Evolutionary conservation across 2,888 invertebrate species (phyloP).

Genomic region (Hetaerina titia): DNA sequence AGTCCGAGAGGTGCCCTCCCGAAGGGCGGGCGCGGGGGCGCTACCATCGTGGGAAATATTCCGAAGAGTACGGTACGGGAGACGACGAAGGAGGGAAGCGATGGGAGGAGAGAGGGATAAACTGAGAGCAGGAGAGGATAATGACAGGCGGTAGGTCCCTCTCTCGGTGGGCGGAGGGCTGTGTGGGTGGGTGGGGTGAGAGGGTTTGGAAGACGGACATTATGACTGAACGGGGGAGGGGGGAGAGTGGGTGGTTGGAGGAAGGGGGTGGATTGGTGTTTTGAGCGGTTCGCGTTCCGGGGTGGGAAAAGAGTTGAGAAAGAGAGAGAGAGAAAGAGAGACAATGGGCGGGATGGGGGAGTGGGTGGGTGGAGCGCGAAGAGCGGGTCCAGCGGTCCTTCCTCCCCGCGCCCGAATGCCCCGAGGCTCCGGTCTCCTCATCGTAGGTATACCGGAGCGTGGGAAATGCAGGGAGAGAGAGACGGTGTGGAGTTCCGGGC

Average conservation of each 20-base stretch:
- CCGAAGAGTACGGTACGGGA: neutral
- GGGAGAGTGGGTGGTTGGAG: neutral
- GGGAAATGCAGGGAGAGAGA: neutral
- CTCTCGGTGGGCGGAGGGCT: neutral
- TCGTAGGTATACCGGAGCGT: slow-evolving; percentile 50
- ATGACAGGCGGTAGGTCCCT: neutral
- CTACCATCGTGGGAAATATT: slow-evolving; percentile 18
- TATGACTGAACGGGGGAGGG: neutral
- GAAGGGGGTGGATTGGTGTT: neutral
- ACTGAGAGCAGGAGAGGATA: neutral
- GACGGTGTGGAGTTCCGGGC: neutral
- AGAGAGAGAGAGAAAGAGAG: neutral
- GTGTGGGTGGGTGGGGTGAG: neutral
- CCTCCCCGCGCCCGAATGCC: neutral
- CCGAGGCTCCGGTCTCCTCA: slow-evolving; percentile 22
- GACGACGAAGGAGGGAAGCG: neutral
- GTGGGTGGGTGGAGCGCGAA: neutral
- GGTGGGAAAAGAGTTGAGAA: neutral
- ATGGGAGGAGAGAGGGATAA: neutral
- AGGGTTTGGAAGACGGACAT: neutral
- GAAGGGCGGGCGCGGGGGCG: neutral
- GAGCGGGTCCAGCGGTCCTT: slow-evolving; percentile 34
- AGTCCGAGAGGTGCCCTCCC: neutral
- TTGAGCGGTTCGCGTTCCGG: too few species aligned
- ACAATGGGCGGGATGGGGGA: slow-evolving; percentile 14